These are phyloP conservation scores for Carduelis carduelis DNA, from an alignment of 2,797 vertebrate genomes.

Conservation along the genomic window DNA sequence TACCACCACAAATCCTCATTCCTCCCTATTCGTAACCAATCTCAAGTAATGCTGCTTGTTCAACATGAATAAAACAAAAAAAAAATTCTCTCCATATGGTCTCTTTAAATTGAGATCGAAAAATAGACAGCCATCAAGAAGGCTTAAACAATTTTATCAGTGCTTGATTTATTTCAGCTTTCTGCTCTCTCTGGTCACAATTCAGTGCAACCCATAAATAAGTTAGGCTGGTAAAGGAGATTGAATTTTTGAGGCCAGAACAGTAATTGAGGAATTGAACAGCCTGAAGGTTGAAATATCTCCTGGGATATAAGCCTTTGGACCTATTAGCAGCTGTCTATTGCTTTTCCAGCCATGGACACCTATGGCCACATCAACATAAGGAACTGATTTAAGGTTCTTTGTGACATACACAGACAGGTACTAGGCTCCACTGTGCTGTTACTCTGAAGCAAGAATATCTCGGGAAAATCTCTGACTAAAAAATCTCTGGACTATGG, in stretches of 20 bases:
- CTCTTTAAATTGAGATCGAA: neutral
- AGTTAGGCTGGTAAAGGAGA: constrained; percentile 24
- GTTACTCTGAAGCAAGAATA: neutral
- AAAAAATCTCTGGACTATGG: neutral
- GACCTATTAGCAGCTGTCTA: constrained; percentile 8
- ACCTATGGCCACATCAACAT: neutral
- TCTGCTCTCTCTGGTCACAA: neutral
- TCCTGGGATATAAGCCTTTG: neutral
- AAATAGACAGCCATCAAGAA: neutral
- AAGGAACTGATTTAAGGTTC: neutral
- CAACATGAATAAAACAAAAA: neutral
- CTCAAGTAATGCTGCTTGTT: neutral
- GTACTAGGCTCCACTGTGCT: neutral
- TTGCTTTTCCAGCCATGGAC: neutral
- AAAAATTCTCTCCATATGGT: neutral
- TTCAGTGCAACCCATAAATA: constrained; percentile 43
- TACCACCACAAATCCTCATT: neutral
- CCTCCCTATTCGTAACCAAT: neutral
- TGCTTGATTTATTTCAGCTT: constrained; percentile 12
- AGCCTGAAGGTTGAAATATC: neutral
- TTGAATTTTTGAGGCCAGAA: constrained; percentile 49
- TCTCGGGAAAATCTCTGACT: neutral
- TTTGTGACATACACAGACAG: neutral
- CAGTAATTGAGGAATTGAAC: constrained; percentile 38
- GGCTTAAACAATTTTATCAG: constrained; percentile 25